Evolutionary conservation across 1,140 invertebrate genomes (phyloP).

Genomic region (Pantala flavescens): DNA sequence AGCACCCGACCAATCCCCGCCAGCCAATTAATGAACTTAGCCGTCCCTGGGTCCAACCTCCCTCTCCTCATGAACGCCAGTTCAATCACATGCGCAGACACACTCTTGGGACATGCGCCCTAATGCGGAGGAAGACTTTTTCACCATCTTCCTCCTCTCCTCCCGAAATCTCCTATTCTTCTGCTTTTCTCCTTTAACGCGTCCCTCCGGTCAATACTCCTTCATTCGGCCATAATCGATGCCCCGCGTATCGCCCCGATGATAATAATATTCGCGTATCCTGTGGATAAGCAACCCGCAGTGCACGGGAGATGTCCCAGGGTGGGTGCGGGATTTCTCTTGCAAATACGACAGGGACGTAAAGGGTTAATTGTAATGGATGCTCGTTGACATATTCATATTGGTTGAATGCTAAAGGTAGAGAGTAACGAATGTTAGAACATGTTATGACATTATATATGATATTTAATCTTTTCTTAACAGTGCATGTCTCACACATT

Average conservation of each 20-base stretch:
- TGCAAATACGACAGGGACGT: no score
- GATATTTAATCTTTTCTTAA: no score
- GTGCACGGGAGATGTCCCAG: no score
- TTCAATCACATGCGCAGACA: not conserved
- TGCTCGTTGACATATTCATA: no score
- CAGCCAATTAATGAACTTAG: not conserved
- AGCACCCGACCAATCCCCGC: conserved; percentile 1
- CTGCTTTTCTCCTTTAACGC: not conserved
- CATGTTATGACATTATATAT: no score
- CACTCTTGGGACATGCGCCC: not conserved
- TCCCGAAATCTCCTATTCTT: not conserved
- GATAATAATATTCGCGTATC: not conserved
- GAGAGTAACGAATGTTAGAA: no score
- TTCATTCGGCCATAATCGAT: not conserved
- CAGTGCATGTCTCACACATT: no score
- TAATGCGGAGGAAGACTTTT: not conserved
- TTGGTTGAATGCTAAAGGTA: no score
- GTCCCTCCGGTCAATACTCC: not conserved
- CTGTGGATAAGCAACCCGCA: not conserved
- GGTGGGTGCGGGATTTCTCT: no score
- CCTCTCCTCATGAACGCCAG: not conserved
- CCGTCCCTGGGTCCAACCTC: not conserved
- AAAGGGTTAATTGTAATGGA: no score
- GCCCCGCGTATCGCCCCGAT: not conserved
- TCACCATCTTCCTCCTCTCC: not conserved